Evolutionary conservation across 2,888 invertebrate species (phyloP).

Genomic region (Synanthedon tipuliformis): DNA sequence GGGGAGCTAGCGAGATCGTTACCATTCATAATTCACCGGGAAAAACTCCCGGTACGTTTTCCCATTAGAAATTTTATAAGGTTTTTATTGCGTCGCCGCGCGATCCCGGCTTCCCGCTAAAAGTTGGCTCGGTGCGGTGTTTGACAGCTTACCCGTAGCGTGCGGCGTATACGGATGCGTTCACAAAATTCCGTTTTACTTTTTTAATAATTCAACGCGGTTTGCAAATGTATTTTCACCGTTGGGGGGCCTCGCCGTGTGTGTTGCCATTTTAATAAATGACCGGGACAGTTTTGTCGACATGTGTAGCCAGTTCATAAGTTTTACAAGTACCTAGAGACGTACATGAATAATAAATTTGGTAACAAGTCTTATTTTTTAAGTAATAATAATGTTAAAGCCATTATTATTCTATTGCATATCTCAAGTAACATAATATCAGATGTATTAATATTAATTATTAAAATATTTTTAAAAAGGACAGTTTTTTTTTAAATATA

Average conservation of each 20-base stretch:
- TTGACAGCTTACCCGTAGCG: conserved; percentile 24
- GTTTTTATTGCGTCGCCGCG: conserved; percentile 54
- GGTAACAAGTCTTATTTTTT: too few species aligned
- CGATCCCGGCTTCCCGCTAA: conserved; percentile 37
- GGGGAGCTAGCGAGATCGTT: conserved; percentile 49
- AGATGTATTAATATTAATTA: too few species aligned
- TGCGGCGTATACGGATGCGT: conserved; percentile 10
- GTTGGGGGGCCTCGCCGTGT: conserved; percentile 1
- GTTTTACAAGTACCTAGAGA: not conserved
- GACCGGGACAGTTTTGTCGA: not conserved
- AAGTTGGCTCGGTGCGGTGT: conserved; percentile 33
- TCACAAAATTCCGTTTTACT: conserved; percentile 16
- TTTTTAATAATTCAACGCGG: conserved; percentile 13
- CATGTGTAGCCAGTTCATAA: not conserved
- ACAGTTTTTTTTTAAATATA: too few species aligned
- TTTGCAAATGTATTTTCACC: conserved; percentile 8
- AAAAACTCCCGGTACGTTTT: conserved; percentile 66
- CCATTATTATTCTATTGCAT: too few species aligned
- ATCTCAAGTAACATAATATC: too few species aligned
- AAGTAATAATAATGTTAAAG: too few species aligned
- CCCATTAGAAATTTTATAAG: conserved; percentile 68
- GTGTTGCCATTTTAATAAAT: not conserved
- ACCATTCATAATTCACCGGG: conserved; percentile 67
- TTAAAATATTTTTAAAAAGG: too few species aligned
- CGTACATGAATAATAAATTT: too few species aligned